Conservation (phyloP, 2,797 vertebrate species). For the Heterohyrax brucei region DNA sequence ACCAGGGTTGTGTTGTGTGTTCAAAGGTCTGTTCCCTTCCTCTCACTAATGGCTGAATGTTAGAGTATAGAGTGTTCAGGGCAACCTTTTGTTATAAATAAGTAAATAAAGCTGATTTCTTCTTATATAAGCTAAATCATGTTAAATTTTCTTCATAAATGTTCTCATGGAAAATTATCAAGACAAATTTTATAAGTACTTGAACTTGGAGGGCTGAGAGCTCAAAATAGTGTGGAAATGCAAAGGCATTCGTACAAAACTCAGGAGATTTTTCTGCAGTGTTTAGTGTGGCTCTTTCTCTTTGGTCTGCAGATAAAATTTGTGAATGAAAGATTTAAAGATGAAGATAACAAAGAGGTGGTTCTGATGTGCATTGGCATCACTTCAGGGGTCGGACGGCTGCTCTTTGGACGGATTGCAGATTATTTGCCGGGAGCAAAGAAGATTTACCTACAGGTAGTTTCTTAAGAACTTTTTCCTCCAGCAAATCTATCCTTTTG, state of each 20-base stretch:
- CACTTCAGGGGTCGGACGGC: constrained; percentile 95
- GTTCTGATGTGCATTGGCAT: constrained; percentile 97
- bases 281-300: constrained; percentile 32
- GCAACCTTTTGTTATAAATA: not conserved
- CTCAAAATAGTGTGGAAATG: not conserved
- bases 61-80: not conserved
- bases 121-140: constrained; percentile 14
- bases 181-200: not conserved
- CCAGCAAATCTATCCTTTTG: not conserved
- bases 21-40: not conserved
- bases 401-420: constrained; percentile 95
- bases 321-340: constrained; percentile 93
- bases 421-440: constrained; percentile 96
- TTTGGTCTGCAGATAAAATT: constrained; percentile 94
- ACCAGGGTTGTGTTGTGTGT: not conserved
- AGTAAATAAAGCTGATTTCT: not conserved
- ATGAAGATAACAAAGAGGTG: constrained; percentile 92
- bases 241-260: not conserved
- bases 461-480: not conserved
- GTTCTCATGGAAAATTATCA: constrained; percentile 29
- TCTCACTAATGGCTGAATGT: not conserved
- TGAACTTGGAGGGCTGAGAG: not conserved
- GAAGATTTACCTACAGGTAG: constrained; percentile 98
- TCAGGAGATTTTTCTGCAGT: not conserved
- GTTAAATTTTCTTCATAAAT: constrained; percentile 26